Conservation (phyloP, 2,797 vertebrate species). For the Eulemur mongoz region DNA sequence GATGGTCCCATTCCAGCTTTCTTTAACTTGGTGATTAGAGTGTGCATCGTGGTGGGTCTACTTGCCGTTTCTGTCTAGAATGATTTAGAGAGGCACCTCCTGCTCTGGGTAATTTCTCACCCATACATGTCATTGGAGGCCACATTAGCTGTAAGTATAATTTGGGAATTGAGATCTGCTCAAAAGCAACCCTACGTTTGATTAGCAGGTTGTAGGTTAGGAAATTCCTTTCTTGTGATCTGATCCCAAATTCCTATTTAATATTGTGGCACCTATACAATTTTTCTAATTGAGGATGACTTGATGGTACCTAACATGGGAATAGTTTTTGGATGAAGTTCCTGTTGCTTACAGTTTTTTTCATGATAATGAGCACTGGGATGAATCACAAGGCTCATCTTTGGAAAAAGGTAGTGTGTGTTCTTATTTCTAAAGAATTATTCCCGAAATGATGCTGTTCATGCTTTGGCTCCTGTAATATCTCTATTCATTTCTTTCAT, state of each 20-base stretch:
- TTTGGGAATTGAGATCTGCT: background rate
- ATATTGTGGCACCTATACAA: background rate
- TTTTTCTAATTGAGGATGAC: background rate
- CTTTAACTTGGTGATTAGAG: background rate
- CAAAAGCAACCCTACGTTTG: background rate
- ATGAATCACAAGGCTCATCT: background rate
- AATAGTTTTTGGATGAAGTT: background rate
- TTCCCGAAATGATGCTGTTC: slow-evolving; percentile 24
- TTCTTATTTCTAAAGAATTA: slow-evolving; percentile 23
- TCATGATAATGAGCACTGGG: background rate
- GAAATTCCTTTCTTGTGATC: slow-evolving; percentile 12
- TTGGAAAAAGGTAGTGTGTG: background rate
- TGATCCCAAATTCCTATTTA: slow-evolving; percentile 15
- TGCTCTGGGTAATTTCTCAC: background rate
- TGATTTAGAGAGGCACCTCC: background rate
- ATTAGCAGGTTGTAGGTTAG: background rate
- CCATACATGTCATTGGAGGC: background rate
- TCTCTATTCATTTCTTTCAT: slow-evolving; percentile 6
- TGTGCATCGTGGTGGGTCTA: background rate
- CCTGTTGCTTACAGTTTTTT: background rate
- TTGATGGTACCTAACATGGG: background rate
- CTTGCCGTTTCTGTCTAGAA: background rate
- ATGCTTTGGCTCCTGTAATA: background rate
- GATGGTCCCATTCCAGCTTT: background rate
- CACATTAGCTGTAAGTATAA: background rate